A percentile compares a stretch with the other conserved stretches of the same genome.
Conservation (phyloP, 2,888 invertebrate genomes). For the Lepidonotus clava region DNA sequence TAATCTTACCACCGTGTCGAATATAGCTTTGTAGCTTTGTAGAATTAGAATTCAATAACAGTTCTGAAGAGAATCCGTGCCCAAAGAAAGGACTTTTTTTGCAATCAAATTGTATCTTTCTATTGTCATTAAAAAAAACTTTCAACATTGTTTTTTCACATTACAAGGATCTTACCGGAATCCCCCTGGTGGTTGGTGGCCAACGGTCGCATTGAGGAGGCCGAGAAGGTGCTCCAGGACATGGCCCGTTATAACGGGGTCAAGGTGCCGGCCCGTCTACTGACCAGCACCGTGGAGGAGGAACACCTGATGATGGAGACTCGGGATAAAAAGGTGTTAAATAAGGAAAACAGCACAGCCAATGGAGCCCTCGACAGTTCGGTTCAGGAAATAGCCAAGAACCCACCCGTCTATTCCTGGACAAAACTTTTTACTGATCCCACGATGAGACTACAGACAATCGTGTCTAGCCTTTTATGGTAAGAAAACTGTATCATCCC, state of each 20-base stretch:
- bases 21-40: too few relatives aligned
- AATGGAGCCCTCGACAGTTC: neutral
- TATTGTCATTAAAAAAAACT: too few relatives aligned
- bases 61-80: too few relatives aligned
- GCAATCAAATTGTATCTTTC: too few relatives aligned
- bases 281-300: neutral
- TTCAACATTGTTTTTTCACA: too few relatives aligned
- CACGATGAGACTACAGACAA: neutral
- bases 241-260: slow-evolving; percentile 56
- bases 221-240: slow-evolving; percentile 53
- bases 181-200: slow-evolving; percentile 60
- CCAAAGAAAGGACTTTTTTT: too few relatives aligned
- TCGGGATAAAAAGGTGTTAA: neutral
- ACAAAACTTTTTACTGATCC: slow-evolving; percentile 11
- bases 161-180: slow-evolving; percentile 56
- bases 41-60: too few relatives aligned
- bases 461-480: slow-evolving; percentile 15
- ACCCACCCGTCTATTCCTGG: slow-evolving; percentile 22
- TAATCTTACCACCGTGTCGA: too few relatives aligned
- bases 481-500: too few relatives aligned
- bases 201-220: slow-evolving; percentile 56
- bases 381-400: neutral
- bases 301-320: slow-evolving; percentile 9
- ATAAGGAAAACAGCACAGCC: neutral
- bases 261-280: slow-evolving; percentile 13